A percentile compares a stretch with the other conserved stretches of the same genome.
Conservation (phyloP, 2,888 invertebrate species). For the Cistogaster globosa region DNA sequence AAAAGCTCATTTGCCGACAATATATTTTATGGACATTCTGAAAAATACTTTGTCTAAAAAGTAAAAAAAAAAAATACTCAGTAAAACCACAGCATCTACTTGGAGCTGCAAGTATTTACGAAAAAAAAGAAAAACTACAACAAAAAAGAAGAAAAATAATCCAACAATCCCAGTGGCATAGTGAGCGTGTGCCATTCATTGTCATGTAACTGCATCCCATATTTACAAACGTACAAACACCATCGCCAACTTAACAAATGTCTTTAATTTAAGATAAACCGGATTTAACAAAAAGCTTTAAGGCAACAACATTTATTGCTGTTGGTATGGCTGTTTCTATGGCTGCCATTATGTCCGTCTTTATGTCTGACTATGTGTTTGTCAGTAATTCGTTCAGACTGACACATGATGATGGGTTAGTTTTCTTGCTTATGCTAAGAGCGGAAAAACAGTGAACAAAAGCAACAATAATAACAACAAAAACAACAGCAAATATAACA, state of each 20-base stretch:
- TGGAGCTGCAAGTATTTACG: background rate
- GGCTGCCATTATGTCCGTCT: background rate
- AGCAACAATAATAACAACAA: slow-evolving; percentile 9
- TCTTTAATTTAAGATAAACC: slow-evolving; percentile 68
- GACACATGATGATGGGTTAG: slow-evolving; percentile 26
- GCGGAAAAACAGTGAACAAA: slow-evolving; percentile 22
- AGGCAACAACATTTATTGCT: slow-evolving; percentile 6
- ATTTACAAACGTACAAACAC: slow-evolving; percentile 62
- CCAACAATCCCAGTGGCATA: slow-evolving; percentile 79
- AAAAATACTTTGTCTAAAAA: slow-evolving; percentile 36
- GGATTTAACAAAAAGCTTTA: slow-evolving; percentile 65
- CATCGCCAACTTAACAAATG: slow-evolving; percentile 33
- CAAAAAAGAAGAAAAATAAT: slow-evolving; percentile 61
- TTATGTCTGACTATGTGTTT: slow-evolving; percentile 21
- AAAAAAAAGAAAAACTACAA: too few relatives aligned
- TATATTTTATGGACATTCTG: slow-evolving; percentile 64
- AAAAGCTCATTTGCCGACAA: slow-evolving; percentile 52
- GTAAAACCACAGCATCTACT: background rate
- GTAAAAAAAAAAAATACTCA: background rate
- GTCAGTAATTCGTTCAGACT: slow-evolving; percentile 27
- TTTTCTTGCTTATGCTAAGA: slow-evolving; percentile 15
- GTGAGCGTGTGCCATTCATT: slow-evolving; percentile 82
- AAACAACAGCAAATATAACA: slow-evolving; percentile 7
- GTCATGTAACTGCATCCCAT: slow-evolving; percentile 79
- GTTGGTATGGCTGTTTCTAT: slow-evolving; percentile 2